Evolutionary conservation across 2,797 vertebrate genomes (phyloP).

Genomic region (Epinephelus malabaricus): DNA sequence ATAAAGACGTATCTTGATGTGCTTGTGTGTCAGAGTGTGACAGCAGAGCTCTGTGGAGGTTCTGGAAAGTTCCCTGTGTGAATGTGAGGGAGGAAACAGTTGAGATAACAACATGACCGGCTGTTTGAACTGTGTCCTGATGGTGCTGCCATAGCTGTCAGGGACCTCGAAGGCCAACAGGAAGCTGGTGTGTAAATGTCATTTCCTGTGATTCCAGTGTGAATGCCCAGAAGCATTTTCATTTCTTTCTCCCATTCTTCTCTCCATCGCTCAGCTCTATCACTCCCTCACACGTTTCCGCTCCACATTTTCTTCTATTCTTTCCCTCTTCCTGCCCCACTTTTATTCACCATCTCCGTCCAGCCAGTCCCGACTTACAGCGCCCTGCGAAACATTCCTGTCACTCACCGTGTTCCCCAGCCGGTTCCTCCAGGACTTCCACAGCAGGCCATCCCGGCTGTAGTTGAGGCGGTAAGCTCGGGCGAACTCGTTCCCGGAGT

Average conservation of each 20-base stretch:
- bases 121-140: conserved; percentile 6
- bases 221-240: conserved; percentile 52
- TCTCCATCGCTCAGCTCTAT: conserved; percentile 30
- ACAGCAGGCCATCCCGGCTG: conserved; percentile 89
- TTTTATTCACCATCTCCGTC: not conserved
- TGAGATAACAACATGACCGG: conserved; percentile 1
- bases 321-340: conserved; percentile 21
- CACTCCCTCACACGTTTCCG: conserved; percentile 36
- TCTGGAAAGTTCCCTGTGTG: not conserved
- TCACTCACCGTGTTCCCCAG: conserved; percentile 85
- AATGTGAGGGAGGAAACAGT: conserved; percentile 9
- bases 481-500: conserved; percentile 91
- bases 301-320: conserved; percentile 25
- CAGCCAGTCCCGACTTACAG: not conserved
- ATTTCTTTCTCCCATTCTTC: conserved; percentile 29
- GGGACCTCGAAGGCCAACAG: conserved; percentile 29
- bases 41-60: not conserved
- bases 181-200: conserved; percentile 38
- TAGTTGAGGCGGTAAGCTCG: conserved; percentile 91
- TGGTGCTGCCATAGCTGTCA: not conserved
- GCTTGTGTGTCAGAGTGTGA: not conserved
- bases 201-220: conserved; percentile 52
- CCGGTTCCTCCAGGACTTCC: conserved; percentile 91
- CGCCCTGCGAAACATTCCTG: not conserved
- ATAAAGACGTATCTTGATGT: not conserved